Conservation (phyloP, 2,113 vertebrate genomes). For the Fukomys damarensis region DNA sequence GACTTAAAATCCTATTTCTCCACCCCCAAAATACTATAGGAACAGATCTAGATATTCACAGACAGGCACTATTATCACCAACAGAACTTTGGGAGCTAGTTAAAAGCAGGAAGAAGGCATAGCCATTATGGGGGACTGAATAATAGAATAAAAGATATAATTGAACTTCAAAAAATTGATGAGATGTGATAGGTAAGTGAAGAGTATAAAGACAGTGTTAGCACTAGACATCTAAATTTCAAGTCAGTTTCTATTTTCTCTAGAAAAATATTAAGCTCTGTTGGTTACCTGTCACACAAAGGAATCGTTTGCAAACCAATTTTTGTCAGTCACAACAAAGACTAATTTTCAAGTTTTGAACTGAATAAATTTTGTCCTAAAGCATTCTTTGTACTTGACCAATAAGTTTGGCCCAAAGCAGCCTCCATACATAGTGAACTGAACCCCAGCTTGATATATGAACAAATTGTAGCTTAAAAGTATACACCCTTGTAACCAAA, state of each 20-base stretch:
- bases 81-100: background rate
- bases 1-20: background rate
- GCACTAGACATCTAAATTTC: background rate
- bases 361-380: background rate
- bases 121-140: background rate
- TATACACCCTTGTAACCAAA: background rate
- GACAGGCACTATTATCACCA: background rate
- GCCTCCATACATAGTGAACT: background rate
- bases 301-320: background rate
- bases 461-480: background rate
- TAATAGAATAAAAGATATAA: background rate
- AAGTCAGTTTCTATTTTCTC: background rate
- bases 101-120: background rate
- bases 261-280: background rate
- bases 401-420: background rate
- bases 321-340: background rate
- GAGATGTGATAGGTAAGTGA: background rate
- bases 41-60: background rate
- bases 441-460: background rate
- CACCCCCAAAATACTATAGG: background rate
- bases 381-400: background rate
- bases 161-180: background rate
- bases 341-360: background rate
- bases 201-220: background rate
- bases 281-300: background rate